Base-by-base conservation (phyloP, 2,888 invertebrate genomes). In the Baccha elongata region DNA sequence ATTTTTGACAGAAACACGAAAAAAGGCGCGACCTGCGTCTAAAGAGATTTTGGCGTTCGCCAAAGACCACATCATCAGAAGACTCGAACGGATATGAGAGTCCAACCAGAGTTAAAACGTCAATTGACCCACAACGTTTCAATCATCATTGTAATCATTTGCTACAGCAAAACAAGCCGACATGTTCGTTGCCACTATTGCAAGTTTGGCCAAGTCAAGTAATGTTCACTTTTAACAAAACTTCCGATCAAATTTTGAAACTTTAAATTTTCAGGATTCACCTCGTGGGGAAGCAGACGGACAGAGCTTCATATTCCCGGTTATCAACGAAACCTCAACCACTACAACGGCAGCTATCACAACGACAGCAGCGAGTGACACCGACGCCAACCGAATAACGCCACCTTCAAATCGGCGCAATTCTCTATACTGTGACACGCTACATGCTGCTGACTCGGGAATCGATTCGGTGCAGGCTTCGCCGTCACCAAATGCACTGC, bases 401-500 rank as follows among this genome's bases (percentile, higher is more conserved):
- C 76, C 76, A 67, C 85, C 68, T 58, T 72, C 69, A 84, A 87
- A 86, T 6, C 88, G 90, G 8, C 88, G 90, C 46, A 88, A 87
- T 79, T 91, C 91, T 65, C 86, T 90, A 55, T 90, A 88, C 87
- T 91, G 92, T 88, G 92, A 92, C 87, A 90, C 90, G 62, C 87
- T 91, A 84, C 92, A 92, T 85, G 92, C 91, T 55, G 92, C 93
- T 85, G 94, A 95, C 88, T 94, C 94, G 15, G 94, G 94, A 76
- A 95, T 94, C 87, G 94, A 94, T 85, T 94, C 94, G 11, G 93
- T 93, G 81, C 94, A 94, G 92, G 94, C 94, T 86, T 93, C 92
- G 40, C 92, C 92, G 4, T 91, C 92, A 64, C 92, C 92, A 11
- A 91, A 91, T 80, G 90, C 91, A 40, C 88, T 91, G 79, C 88